Conservation (phyloP, 2,113 vertebrate genomes). For the Centrocercus urophasianus region DNA sequence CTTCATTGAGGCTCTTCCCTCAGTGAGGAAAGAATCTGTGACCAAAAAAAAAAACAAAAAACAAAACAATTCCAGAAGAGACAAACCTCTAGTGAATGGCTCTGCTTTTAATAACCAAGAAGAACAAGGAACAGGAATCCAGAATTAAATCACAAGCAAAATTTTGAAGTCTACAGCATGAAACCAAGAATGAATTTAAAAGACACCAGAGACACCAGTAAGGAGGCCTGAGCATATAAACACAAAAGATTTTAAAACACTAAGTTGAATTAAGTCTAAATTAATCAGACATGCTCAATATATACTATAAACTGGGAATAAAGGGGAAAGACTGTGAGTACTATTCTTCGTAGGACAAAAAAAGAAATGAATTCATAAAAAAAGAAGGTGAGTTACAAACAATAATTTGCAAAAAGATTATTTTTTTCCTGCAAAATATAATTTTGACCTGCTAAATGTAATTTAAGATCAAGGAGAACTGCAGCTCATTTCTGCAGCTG, state of each 20-base stretch:
- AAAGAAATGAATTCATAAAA: neutral
- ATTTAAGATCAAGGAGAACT: neutral
- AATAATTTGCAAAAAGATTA: neutral
- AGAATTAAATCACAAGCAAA: conserved; percentile 33
- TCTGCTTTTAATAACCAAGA: conserved; percentile 42
- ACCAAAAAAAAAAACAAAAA: conserved; percentile 34
- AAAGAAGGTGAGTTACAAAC: neutral
- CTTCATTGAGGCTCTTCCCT: conserved; percentile 5
- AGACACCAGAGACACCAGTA: neutral
- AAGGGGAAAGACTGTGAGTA: neutral
- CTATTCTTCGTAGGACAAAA: neutral
- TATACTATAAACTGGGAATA: neutral
- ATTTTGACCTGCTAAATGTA: neutral
- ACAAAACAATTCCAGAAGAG: conserved; percentile 1
- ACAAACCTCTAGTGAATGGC: conserved; percentile 35
- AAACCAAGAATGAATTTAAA: conserved; percentile 50
- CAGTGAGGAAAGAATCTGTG: neutral
- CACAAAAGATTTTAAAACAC: conserved; percentile 43
- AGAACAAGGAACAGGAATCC: conserved; percentile 36
- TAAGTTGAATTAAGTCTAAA: conserved; percentile 13
- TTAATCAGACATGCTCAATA: neutral
- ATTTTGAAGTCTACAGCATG: conserved; percentile 43
- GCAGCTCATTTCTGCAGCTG: neutral
- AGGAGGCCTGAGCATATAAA: neutral
- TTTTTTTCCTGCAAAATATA: neutral